phyloP scores from a whole-genome alignment of 2,797 vertebrate species.

The Poliocrania exsul region DNA sequence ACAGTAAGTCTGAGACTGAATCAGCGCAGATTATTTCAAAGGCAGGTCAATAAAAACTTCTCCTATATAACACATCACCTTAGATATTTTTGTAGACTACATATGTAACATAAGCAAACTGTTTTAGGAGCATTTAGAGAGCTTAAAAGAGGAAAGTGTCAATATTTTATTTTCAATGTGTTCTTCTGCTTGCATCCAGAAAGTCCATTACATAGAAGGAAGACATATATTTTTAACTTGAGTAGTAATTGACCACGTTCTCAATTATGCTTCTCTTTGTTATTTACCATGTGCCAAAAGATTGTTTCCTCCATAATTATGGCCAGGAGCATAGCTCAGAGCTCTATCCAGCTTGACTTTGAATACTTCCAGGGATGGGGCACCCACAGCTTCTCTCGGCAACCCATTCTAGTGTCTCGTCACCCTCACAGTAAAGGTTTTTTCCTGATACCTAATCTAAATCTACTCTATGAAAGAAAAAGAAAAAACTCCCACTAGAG shows the following conservation, averaged over 20 bases:
- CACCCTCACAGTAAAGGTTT: background rate
- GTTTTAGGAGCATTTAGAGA: background rate
- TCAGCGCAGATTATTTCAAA: background rate
- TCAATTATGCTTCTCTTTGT: background rate
- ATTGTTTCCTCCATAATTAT: background rate
- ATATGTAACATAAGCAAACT: background rate
- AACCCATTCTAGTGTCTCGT: background rate
- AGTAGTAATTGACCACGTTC: background rate
- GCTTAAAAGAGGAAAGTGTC: fast-evolving
- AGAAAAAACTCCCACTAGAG: background rate
- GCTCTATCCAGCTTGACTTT: background rate
- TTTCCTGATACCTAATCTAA: background rate
- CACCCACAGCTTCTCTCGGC: background rate
- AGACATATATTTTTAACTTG: background rate
- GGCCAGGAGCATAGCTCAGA: too few species aligned
- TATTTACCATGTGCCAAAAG: background rate
- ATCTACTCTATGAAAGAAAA: background rate
- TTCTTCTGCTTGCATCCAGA: background rate
- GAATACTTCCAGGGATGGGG: background rate
- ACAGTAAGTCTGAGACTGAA: background rate
- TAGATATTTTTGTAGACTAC: fast-evolving
- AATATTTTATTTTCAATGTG: background rate
- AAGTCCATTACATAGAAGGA: background rate
- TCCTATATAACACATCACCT: fast-evolving
- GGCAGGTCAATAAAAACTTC: background rate